Conservation (phyloP, 2,797 vertebrate species). For the Hafferia zeledoni region DNA sequence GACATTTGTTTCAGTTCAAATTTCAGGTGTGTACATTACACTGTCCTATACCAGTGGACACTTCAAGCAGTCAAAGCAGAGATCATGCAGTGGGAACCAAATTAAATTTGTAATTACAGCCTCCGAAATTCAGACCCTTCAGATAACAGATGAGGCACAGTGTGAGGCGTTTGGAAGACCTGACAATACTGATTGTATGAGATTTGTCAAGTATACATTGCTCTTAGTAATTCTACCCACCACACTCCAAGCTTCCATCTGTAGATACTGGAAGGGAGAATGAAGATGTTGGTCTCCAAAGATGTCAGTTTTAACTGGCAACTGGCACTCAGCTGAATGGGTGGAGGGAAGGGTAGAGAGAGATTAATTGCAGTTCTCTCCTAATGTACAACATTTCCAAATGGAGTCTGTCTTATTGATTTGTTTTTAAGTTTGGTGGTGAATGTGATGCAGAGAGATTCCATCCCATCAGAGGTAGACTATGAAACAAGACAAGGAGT, state of each 20-base stretch:
- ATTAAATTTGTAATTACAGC: background rate
- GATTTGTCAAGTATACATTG: background rate
- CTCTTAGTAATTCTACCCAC: background rate
- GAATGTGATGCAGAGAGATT: slow-evolving; percentile 99
- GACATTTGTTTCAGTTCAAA: background rate
- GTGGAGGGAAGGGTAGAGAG: background rate
- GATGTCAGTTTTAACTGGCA: background rate
- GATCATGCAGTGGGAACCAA: background rate
- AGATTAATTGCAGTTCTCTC: background rate
- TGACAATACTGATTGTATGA: background rate
- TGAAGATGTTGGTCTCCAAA: background rate
- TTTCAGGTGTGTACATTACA: background rate
- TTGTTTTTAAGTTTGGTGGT: slow-evolving; percentile 90
- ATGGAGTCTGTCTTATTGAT: background rate
- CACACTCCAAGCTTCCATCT: background rate
- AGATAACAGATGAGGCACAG: background rate
- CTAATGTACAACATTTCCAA: background rate
- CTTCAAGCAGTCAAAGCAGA: background rate
- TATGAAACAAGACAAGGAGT: slow-evolving; percentile 98
- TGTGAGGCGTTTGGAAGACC: background rate
- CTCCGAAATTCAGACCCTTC: background rate
- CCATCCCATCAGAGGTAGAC: slow-evolving; percentile 98
- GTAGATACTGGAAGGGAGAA: background rate
- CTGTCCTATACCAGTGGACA: background rate
- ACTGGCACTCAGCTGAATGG: background rate